These are phyloP conservation scores for Psittacula echo DNA, from an alignment of 2,797 vertebrate genomes.

Conservation along the genomic window DNA sequence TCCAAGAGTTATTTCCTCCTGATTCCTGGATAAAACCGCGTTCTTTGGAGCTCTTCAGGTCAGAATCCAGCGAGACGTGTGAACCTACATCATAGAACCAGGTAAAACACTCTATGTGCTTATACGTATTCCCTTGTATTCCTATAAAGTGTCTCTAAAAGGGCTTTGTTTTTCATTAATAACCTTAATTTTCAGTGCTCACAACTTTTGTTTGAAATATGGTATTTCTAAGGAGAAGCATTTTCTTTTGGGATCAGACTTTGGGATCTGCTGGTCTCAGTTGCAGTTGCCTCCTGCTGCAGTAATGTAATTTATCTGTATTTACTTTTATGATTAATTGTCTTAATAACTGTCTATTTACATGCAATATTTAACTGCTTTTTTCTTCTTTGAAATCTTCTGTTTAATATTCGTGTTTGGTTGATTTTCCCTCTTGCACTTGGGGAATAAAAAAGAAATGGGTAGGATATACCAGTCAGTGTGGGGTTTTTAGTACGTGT, in stretches of 20 bases:
- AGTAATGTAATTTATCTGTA: neutral
- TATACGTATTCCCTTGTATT: neutral
- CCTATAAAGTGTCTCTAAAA: neutral
- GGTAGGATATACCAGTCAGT: neutral
- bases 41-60: neutral
- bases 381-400: neutral
- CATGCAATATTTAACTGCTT: neutral
- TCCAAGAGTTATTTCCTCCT: slow-evolving; percentile 69
- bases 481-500: rapidly evolving
- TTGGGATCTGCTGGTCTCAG: neutral
- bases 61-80: neutral
- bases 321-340: neutral
- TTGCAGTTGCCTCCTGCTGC: neutral
- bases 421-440: neutral
- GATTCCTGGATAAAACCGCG: slow-evolving; percentile 63
- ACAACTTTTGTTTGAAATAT: neutral
- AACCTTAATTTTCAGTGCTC: neutral
- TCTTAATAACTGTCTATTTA: neutral
- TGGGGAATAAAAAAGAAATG: neutral
- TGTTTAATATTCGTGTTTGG: neutral
- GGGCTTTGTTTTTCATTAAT: neutral
- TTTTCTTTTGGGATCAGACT: neutral
- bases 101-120: neutral
- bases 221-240: neutral
- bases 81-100: neutral